These are phyloP conservation scores for Melieria omissa DNA, from an alignment of 2,888 invertebrate species.

Conservation along the genomic window DNA sequence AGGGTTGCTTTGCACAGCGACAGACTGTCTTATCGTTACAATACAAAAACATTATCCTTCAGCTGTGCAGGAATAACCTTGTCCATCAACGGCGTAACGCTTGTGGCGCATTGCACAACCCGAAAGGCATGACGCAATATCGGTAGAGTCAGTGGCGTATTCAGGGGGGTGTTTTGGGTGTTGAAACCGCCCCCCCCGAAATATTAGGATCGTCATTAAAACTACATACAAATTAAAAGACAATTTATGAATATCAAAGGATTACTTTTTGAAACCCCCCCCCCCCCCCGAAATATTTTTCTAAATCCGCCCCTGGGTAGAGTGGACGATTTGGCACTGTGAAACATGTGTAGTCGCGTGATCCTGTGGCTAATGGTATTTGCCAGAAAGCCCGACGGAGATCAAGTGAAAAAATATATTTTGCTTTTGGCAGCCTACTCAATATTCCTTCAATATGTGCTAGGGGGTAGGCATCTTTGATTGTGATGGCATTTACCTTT, in stretches of 20 bases:
- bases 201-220: too few relatives aligned
- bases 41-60: conserved; percentile 26
- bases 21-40: too few relatives aligned
- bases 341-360: conserved; percentile 4
- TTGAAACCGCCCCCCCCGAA: too few relatives aligned
- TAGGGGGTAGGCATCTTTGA: background rate
- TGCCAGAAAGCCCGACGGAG: conserved; percentile 3
- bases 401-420: background rate
- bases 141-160: too few relatives aligned
- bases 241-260: too few relatives aligned
- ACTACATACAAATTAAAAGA: too few relatives aligned
- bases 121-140: background rate
- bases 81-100: conserved; percentile 28
- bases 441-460: background rate
- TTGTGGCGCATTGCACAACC: conserved; percentile 19
- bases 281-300: too few relatives aligned
- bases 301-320: too few relatives aligned
- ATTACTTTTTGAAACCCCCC: too few relatives aligned
- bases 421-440: background rate
- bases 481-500: conserved; percentile 9
- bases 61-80: conserved; percentile 25
- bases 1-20: too few relatives aligned
- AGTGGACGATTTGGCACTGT: background rate
- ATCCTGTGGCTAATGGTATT: background rate
- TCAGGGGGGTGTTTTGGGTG: too few relatives aligned